These are phyloP conservation scores for Cotesia typhae DNA, from an alignment of 1,140 invertebrate genomes.

Conservation along the genomic window DNA sequence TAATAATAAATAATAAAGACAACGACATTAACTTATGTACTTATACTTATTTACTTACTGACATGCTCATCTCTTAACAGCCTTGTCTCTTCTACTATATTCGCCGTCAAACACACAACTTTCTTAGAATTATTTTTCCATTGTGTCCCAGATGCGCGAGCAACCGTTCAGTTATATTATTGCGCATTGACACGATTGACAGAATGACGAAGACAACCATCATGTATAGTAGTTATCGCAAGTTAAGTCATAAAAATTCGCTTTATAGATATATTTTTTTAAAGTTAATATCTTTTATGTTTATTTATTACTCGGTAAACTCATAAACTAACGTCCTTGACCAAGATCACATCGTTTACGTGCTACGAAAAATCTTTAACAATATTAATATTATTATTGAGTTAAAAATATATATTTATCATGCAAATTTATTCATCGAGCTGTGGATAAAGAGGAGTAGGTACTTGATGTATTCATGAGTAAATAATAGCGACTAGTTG, in stretches of 20 bases:
- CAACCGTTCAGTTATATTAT: conserved; percentile 17
- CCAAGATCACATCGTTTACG: conserved; percentile 27
- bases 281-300: background rate
- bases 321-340: conserved; percentile 26
- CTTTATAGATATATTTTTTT: background rate
- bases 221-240: background rate
- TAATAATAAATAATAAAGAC: too few relatives aligned
- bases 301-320: background rate
- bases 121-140: conserved; percentile 14
- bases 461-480: too few relatives aligned
- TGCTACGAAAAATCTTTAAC: conserved; percentile 6
- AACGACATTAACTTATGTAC: background rate
- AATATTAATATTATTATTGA: background rate
- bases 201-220: conserved; percentile 1
- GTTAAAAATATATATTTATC: background rate
- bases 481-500: too few relatives aligned
- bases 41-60: background rate
- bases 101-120: conserved; percentile 7
- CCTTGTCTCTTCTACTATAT: background rate
- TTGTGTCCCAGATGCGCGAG: conserved; percentile 27
- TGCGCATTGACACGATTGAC: conserved; percentile 34
- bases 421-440: conserved; percentile 32
- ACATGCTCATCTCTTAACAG: background rate
- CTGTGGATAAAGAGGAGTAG: conserved; percentile 19
- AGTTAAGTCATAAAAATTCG: conserved; percentile 14